Evolutionary conservation across 2,113 vertebrate species (phyloP).

Genomic region (Thinocorus orbignyianus): DNA sequence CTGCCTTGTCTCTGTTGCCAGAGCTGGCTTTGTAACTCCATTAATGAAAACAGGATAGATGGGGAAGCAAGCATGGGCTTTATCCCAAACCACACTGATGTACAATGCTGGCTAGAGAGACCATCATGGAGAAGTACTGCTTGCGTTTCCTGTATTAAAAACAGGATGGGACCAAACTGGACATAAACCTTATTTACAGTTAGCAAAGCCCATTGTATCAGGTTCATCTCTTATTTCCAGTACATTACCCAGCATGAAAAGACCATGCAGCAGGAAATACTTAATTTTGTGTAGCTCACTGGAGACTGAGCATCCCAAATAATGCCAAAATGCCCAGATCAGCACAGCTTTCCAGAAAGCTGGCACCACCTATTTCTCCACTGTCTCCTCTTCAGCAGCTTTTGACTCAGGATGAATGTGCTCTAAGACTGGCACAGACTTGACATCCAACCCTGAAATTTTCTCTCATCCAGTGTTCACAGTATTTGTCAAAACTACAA

Average conservation of each 20-base stretch:
- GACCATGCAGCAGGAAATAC: background rate
- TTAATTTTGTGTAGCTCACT: background rate
- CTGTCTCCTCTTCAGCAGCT: background rate
- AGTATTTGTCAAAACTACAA: background rate
- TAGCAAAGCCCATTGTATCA: conserved; percentile 1
- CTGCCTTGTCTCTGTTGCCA: background rate
- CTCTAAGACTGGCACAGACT: background rate
- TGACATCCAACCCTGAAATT: background rate
- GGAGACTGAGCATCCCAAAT: background rate
- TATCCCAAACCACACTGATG: background rate
- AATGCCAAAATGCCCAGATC: background rate
- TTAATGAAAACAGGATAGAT: background rate
- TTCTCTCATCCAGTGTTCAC: background rate
- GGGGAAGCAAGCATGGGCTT: background rate
- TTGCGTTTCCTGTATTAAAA: conserved; percentile 14
- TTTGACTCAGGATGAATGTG: background rate
- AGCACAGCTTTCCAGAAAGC: background rate
- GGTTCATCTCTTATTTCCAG: conserved; percentile 16
- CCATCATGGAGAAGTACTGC: background rate
- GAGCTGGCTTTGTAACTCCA: background rate
- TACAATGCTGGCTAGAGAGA: background rate
- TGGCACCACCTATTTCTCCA: background rate
- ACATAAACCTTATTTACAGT: conserved; percentile 4
- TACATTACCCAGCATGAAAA: background rate
- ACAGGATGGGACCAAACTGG: background rate